phyloP scores from a whole-genome alignment of 2,888 invertebrate species.

The Callyntrura sp. region DNA sequence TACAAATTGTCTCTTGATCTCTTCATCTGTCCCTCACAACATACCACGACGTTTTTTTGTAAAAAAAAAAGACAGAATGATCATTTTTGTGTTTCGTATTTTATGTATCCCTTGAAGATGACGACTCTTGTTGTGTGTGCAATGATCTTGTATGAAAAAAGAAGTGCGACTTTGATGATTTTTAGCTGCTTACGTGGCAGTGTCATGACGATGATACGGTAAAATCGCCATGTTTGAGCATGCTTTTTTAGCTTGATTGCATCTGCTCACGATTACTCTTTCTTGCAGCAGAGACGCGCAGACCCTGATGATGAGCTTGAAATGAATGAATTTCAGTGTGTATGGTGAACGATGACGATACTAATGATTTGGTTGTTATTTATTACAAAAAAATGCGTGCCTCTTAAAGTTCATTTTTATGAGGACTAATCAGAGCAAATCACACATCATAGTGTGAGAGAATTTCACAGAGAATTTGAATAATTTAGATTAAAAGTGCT shows the following conservation, averaged over 20 bases:
- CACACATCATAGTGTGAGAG: conserved; percentile 58
- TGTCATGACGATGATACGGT: conserved; percentile 69
- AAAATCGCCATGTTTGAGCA: conserved; percentile 46
- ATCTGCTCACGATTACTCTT: conserved; percentile 76
- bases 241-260: conserved; percentile 69
- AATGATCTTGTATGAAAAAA: conserved; percentile 25
- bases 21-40: conserved; percentile 40
- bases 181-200: conserved; percentile 16
- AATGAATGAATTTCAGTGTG: conserved; percentile 46
- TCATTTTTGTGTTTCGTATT: not conserved
- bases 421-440: conserved; percentile 16
- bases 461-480: conserved; percentile 71
- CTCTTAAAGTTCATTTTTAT: not conserved
- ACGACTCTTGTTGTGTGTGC: not conserved
- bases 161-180: conserved; percentile 5
- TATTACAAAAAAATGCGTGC: conserved; percentile 22
- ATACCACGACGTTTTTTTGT: conserved; percentile 1
- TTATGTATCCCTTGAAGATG: not conserved
- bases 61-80: conserved; percentile 15
- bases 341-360: conserved; percentile 8
- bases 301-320: conserved; percentile 46
- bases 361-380: conserved; percentile 36
- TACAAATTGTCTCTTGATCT: conserved; percentile 14
- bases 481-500: conserved; percentile 51
- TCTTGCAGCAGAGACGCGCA: conserved; percentile 30